Evolutionary conservation across 2,113 vertebrate species (phyloP), one percentile per base, ranked within the genome.

Genomic region (Triplophysa siluroides): DNA sequence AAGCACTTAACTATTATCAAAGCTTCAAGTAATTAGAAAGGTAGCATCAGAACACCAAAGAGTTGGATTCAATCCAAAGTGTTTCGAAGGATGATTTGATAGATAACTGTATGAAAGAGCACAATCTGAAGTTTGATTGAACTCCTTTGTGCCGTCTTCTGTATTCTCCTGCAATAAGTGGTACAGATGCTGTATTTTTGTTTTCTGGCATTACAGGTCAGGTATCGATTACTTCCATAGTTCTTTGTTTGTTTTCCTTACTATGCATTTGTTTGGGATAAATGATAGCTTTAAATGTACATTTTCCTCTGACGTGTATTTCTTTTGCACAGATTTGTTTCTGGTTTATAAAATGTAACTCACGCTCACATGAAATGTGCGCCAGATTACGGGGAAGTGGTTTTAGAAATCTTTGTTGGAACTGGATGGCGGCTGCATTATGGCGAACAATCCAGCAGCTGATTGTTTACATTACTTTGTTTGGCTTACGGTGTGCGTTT

Each of bases 281-380:
- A 58, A 65, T 11, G n/a, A 60, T 73, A 77, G 79, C 73, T 85
- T 81, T 81, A 81, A 71, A 62, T 86, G 84, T 86, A 86, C 65
- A 86, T 86, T 81, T 76, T 75, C 70, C 13, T 79, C 78, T 47
- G 76, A 14, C 38, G 33, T n/a, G 64, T 83, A 77, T 81, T 78
- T 81, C 74, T 80, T 78, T 81, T 71, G 47, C 69, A 66, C 64
- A 77, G 8, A 43, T 29, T 74, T n/a, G 62, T 85, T 85, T 85
- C 21, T 67, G 76, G 67, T 71, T 33, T 81, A 23, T 83, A 71
- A 76, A 75, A 64, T 18, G 68, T 50, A 70, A 76, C 83, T 81
- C 64, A 29, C 64, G 70, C 65, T 79, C 58, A 62, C 60, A 56
- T 74, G 41, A 23, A 50, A 65, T 72, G 79, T 75, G 75, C 21